Conservation (phyloP, 2,113 vertebrate genomes). For the Tiliqua scincoides region DNA sequence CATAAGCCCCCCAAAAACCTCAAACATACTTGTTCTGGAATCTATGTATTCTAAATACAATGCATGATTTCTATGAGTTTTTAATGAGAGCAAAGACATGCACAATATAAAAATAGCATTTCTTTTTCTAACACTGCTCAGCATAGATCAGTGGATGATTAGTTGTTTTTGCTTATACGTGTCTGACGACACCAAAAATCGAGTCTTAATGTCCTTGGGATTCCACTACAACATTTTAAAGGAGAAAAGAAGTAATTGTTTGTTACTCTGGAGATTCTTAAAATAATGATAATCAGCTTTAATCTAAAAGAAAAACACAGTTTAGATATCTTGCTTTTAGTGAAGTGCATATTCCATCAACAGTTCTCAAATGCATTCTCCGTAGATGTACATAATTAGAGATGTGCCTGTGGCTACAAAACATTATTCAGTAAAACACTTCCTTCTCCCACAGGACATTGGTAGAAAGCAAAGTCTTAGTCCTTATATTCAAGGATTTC, state of each 20-base stretch:
- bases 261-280: neutral
- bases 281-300: conserved; percentile 1
- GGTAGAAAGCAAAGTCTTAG: too few relatives aligned
- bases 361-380: neutral
- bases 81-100: conserved; percentile 66
- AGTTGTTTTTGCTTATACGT: conserved; percentile 51
- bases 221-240: conserved; percentile 47
- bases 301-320: neutral
- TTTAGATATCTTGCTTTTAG: neutral
- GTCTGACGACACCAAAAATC: conserved; percentile 47
- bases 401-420: neutral
- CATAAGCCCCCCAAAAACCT: conserved; percentile 54
- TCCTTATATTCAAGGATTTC: neutral
- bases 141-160: conserved; percentile 45
- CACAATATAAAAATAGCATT: conserved; percentile 38
- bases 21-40: conserved; percentile 62
- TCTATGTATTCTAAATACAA: conserved; percentile 60
- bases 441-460: neutral
- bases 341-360: neutral
- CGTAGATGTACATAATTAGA: neutral
- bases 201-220: conserved; percentile 48
- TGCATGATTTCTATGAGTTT: conserved; percentile 58
- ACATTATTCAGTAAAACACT: neutral
- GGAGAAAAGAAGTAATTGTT: neutral
- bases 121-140: conserved; percentile 51